Evolutionary conservation across 2,113 vertebrate species (phyloP).

Genomic region (Choloepus hoffmanni): DNA sequence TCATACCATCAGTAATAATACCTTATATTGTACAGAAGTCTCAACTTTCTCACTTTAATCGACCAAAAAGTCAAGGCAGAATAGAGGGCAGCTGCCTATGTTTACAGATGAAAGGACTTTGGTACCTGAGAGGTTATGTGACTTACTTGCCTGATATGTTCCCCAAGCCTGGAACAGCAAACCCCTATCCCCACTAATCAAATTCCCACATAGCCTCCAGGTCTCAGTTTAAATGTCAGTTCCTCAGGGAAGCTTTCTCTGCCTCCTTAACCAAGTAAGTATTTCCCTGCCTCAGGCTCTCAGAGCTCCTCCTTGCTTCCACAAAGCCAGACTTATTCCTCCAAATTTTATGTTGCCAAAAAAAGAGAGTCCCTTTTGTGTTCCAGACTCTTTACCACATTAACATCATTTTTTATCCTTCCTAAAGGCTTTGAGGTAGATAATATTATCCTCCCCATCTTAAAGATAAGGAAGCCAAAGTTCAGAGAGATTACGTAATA

Average conservation of each 20-base stretch:
- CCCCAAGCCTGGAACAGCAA: not conserved
- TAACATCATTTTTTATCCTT: not conserved
- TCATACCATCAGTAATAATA: not conserved
- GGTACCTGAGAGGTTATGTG: not conserved
- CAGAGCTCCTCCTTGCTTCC: not conserved
- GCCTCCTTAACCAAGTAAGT: not conserved
- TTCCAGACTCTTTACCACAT: not conserved
- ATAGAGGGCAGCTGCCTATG: not conserved
- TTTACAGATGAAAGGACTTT: not conserved
- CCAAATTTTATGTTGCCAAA: not conserved
- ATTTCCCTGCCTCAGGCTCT: not conserved
- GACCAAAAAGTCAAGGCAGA: not conserved
- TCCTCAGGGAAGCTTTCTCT: not conserved
- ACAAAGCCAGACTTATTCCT: not conserved
- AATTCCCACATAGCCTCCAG: not conserved
- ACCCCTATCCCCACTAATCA: not conserved
- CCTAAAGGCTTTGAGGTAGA: slow-evolving; percentile 7
- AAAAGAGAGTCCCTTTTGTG: not conserved
- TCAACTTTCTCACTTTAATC: not conserved
- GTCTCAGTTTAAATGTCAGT: not conserved
- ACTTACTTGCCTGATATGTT: not conserved
- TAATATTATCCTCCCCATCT: not conserved
- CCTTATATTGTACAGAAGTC: not conserved
- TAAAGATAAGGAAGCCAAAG: not conserved
- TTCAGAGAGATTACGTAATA: not conserved